Conservation (phyloP, 2,797 vertebrate genomes). For the Acrocephalus scirpaceus region DNA sequence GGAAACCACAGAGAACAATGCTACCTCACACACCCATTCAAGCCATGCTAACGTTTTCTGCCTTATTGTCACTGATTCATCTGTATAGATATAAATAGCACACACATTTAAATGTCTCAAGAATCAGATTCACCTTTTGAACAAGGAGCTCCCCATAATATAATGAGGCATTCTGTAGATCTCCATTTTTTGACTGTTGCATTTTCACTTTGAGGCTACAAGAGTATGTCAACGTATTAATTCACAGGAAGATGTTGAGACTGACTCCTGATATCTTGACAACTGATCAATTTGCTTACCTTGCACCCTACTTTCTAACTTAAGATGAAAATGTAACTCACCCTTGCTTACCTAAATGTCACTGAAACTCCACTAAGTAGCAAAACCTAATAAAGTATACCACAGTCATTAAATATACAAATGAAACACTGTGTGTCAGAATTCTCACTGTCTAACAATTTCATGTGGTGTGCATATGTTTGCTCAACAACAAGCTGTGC, state of each 20-base stretch:
- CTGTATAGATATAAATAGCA: neutral
- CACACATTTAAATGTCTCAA: neutral
- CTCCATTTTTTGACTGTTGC: neutral
- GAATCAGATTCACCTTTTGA: neutral
- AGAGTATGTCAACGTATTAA: neutral
- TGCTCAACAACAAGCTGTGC: neutral
- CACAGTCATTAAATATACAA: neutral
- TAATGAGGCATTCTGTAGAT: neutral
- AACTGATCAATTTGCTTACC: neutral
- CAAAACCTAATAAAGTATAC: neutral
- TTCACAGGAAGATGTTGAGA: neutral
- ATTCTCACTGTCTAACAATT: neutral
- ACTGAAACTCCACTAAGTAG: neutral
- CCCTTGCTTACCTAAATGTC: neutral
- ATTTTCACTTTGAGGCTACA: neutral
- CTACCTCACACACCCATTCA: constrained; percentile 79
- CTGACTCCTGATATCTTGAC: neutral
- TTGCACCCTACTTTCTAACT: neutral
- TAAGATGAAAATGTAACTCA: neutral
- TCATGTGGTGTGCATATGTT: neutral
- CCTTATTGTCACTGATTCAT: neutral
- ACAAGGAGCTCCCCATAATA: neutral
- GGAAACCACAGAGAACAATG: constrained; percentile 75
- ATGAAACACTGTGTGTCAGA: neutral
- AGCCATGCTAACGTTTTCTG: neutral